Evolutionary conservation across 2,888 invertebrate species (phyloP), one percentile per base, ranked within the genome.

Genomic region (Malthinus flaveolus): DNA sequence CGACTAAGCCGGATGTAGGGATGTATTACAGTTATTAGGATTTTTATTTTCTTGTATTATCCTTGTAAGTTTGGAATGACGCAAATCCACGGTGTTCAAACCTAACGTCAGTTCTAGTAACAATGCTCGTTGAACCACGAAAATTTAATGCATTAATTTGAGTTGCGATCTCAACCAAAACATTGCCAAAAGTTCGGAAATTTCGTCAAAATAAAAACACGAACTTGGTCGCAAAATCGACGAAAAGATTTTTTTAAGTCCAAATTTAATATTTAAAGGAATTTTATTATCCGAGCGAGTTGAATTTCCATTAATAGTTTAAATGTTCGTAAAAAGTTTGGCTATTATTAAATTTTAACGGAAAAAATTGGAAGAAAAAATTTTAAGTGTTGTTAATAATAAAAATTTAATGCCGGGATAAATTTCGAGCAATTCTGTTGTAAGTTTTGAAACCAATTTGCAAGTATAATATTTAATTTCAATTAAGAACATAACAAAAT

Each of bases 11-110:
- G 56, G 57, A 60, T 63, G 60, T 52, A 50, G 49, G 49, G 53
- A 57, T 58, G 57, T 63, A 63, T 57, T 60, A 53, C 62, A 52
- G 52, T 62, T 58, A 59, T 59, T 62, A 59, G 59, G 52, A 46
- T 37, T 47, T 35, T 42, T 50, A 52, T 59, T 62, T 59, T 59
- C 59, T 57, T 62, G 59, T 49, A 52, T 62, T 62, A 62, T 56
- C 62, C 50, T 49, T 59, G 55, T 52, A 46, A 49, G 50, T 50
- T 45, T 54, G 54, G 37, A 47, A 46, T 47, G 45, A 54, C 54
- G 47, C 47, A 46, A 54, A 54, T 54, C 54, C 54, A 37, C 42
- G 35, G 49, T 56, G 33, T 42, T 44, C 48, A 59, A 58, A 59
- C 49, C 59, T 47, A 59, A 52, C 59, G 56, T 53, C 52, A 49